Conservation (phyloP, 2,797 vertebrate genomes). For the Lates japonicus region DNA sequence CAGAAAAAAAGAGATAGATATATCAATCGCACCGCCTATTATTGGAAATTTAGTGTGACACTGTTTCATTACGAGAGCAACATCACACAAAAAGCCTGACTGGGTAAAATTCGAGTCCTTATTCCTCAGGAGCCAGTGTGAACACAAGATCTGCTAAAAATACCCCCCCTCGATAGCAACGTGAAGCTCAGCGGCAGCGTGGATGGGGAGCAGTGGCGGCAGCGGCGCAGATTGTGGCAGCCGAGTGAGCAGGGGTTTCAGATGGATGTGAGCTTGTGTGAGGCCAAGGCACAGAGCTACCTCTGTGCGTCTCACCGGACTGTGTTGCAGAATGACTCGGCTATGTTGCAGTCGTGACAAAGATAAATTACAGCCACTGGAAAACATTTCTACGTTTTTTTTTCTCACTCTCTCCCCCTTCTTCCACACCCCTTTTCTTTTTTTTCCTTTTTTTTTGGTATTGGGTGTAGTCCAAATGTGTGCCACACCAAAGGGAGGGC, state of each 20-base stretch:
- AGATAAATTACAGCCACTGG: slow-evolving; percentile 87
- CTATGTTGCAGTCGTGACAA: slow-evolving; percentile 86
- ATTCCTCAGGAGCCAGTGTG: slow-evolving; percentile 69
- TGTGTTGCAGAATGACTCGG: slow-evolving; percentile 85
- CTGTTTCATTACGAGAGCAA: slow-evolving; percentile 52
- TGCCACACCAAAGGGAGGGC: slow-evolving; percentile 74
- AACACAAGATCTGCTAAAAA: slow-evolving; percentile 82
- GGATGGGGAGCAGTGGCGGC: slow-evolving; percentile 52
- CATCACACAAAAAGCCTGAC: slow-evolving; percentile 64
- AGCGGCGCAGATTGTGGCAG: slow-evolving; percentile 66
- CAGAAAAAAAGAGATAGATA: slow-evolving; percentile 30
- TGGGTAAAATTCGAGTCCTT: slow-evolving; percentile 59
- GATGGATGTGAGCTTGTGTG: slow-evolving; percentile 83
- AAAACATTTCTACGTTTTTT: slow-evolving; percentile 80
- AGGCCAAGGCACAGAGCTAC: slow-evolving; percentile 84
- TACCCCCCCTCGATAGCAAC: slow-evolving; percentile 46
- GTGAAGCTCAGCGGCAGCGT: slow-evolving; percentile 43
- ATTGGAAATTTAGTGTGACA: slow-evolving; percentile 43
- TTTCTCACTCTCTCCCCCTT: slow-evolving; percentile 28
- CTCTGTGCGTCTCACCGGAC: slow-evolving; percentile 84
- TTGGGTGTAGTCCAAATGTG: slow-evolving; percentile 76
- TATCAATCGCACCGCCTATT: slow-evolving; percentile 34
- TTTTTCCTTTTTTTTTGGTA: slow-evolving; percentile 43
- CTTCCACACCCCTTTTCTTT: slow-evolving; percentile 57
- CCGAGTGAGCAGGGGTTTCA: slow-evolving; percentile 74